Base-by-base conservation (phyloP, 92 coral and sea anemone genomes). In the Heliopora coerulea region DNA sequence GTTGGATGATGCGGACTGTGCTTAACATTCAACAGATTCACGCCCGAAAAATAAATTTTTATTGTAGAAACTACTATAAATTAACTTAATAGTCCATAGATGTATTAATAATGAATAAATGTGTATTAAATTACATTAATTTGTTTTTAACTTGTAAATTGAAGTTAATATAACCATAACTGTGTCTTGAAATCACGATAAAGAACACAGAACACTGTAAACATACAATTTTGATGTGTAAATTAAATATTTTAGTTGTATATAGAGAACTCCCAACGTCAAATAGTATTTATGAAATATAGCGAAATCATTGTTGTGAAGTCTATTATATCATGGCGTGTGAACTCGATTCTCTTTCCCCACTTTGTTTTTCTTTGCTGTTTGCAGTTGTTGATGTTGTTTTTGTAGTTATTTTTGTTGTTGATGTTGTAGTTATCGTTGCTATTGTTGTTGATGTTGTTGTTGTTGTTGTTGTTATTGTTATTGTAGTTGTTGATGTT, bases 201-300 rank as follows among this genome's bases (percentile, higher is more conserved):
- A 61, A 21, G 37, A 28, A 29, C 37, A 33, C 42, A 11, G n/a
- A 6, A 46, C n/a, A 46, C 2, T 46, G 15, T 46, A 8, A 3
- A 8, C n/a, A 15, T 46, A 15, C 7, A 6, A 46, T 46, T 8
- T 10, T 46, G 15, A 46, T 46, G n/a, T 46, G 15, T 46, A 15
- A 6, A 46, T 8, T 15, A 42, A 23, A 19, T 40, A 65, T 40
- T 40, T 65, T 65, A 65, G 31, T 9, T 65, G 72, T 40, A 20
- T 42, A 65, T 21, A 65, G 56, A 65, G 30, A 65, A 67, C 3
- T 46, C 7, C 11, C 3, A 7, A 10, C 15, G 58, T 49, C 39
- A 29, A 27, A 67, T 67, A 44, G 59, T 67, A 67, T 67, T 67
- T 67, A 67, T 41, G 39, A 46, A 67, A 13, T 67, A 67, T 27